A percentile compares a stretch with the other conserved stretches of the same genome.
Conservation (phyloP, 2,113 vertebrate genomes). For the Urocynchramus pylzowi region DNA sequence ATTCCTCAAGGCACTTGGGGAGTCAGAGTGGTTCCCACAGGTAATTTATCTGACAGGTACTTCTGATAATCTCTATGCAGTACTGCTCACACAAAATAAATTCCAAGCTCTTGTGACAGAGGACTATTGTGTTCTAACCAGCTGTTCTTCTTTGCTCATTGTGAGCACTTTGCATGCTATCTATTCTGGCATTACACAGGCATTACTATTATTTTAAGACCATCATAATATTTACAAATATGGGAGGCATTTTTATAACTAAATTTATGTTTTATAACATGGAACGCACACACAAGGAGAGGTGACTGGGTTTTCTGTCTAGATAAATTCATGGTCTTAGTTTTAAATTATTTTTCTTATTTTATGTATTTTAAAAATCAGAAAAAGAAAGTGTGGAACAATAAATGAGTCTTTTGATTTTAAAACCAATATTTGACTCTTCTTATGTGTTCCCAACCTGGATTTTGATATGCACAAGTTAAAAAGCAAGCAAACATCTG, state of each 20-base stretch:
- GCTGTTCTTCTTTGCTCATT: background rate
- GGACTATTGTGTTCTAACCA: background rate
- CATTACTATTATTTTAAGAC: background rate
- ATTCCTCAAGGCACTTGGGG: conserved; percentile 90
- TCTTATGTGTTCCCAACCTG: background rate
- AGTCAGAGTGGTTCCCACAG: conserved; percentile 96
- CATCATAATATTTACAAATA: background rate
- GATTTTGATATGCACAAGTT: background rate
- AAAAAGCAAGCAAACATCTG: background rate
- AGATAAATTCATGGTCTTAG: background rate
- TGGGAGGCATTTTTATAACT: background rate
- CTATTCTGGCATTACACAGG: background rate
- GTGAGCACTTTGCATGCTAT: background rate
- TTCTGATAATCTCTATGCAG: background rate
- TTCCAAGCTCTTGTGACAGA: background rate
- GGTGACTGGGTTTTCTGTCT: background rate
- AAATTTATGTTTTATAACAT: background rate
- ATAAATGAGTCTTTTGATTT: background rate
- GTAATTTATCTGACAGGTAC: conserved; percentile 69
- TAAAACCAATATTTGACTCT: background rate
- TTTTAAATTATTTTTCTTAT: background rate
- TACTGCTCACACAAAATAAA: conserved; percentile 22
- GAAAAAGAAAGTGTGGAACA: background rate
- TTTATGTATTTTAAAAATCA: background rate
- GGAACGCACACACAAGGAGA: background rate